A percentile compares a stretch with the other conserved stretches of the same genome.
These are phyloP conservation scores for Cygnus buccinator DNA, from an alignment of 2,113 vertebrate genomes.

Conservation along the genomic window DNA sequence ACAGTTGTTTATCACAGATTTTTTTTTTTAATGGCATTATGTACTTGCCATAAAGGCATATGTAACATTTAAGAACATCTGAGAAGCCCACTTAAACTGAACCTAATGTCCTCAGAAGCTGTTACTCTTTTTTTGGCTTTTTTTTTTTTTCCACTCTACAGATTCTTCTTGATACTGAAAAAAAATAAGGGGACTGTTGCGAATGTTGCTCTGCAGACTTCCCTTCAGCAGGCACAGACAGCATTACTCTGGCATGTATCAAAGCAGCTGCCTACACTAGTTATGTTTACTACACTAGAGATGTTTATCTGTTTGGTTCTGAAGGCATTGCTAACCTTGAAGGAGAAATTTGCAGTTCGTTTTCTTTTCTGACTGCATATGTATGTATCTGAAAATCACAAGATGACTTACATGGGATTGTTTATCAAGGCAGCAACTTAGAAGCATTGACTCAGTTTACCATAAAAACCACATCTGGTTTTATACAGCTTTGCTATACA, in stretches of 20 bases:
- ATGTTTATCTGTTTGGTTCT: background rate
- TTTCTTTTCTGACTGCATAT: background rate
- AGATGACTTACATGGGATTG: background rate
- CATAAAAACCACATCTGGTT: background rate
- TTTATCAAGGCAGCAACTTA: background rate
- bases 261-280: background rate
- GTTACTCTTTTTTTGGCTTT: background rate
- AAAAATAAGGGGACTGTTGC: background rate
- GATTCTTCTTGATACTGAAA: background rate
- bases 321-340: background rate
- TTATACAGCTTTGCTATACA: background rate
- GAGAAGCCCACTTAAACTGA: background rate
- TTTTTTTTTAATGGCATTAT: background rate
- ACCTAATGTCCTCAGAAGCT: background rate
- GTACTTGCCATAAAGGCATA: background rate
- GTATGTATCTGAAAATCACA: background rate
- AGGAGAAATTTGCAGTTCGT: background rate
- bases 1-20: background rate
- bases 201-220: background rate
- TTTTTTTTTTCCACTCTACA: background rate
- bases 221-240: background rate
- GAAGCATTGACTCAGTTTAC: background rate
- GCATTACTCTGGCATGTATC: background rate
- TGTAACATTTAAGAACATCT: background rate
- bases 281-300: background rate